Percentiles rank a stretch among this genome's conserved stretches.
Conservation (phyloP, 1,140 invertebrate genomes). For the Drosophila repletoides region DNA sequence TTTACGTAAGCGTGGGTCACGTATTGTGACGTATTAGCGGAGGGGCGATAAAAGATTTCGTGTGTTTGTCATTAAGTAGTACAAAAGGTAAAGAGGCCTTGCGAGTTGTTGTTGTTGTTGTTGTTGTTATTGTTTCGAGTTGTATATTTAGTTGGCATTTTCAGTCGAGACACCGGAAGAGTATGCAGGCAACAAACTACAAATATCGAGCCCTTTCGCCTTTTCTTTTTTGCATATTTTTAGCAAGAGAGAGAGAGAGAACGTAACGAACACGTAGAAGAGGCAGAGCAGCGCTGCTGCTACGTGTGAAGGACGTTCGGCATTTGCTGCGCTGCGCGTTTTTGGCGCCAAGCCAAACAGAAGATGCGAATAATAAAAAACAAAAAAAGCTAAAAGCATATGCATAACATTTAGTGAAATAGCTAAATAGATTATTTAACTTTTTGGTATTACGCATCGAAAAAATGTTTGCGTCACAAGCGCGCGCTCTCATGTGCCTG, state of each 20-base stretch:
- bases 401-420: conserved; percentile 58
- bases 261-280: background rate
- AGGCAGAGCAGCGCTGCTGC: background rate
- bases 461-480: conserved; percentile 28
- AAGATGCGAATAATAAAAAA: background rate
- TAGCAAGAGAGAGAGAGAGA: conserved; percentile 14
- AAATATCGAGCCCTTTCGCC: conserved; percentile 20
- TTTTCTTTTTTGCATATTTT: conserved; percentile 21
- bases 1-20: conserved; percentile 67
- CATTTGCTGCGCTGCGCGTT: conserved; percentile 16
- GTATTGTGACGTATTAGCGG: conserved; percentile 68
- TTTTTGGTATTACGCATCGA: conserved; percentile 32
- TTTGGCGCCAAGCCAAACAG: conserved; percentile 36
- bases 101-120: conserved; percentile 13
- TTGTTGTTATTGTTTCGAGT: background rate
- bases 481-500: background rate
- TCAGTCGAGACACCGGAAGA: conserved; percentile 2
- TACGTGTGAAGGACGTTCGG: conserved; percentile 29
- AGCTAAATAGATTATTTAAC: conserved; percentile 30
- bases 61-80: conserved; percentile 60
- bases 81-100: conserved; percentile 27
- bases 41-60: conserved; percentile 65
- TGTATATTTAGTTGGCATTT: conserved; percentile 18
- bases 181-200: conserved; percentile 13
- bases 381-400: conserved; percentile 20